Evolutionary conservation across 2,888 invertebrate genomes (phyloP).

Genomic region (Erannis defoliaria): DNA sequence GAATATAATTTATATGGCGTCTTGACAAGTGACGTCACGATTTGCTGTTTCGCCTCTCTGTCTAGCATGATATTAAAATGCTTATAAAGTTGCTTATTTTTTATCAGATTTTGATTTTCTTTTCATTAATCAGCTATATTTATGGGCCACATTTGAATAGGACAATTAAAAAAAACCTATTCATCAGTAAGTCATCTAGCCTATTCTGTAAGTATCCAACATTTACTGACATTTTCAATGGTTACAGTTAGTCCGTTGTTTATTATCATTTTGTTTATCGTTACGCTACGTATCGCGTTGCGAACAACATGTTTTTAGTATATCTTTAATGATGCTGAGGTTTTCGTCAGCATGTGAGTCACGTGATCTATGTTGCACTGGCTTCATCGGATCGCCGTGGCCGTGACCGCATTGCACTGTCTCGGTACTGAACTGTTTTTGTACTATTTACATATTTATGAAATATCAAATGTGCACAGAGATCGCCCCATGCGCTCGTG

Average conservation of each 20-base stretch:
- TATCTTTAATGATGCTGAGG: conserved; percentile 84
- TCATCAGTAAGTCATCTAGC: too few species aligned
- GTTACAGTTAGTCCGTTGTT: conserved; percentile 75
- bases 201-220: conserved; percentile 81
- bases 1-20: too few species aligned
- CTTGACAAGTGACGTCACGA: too few species aligned
- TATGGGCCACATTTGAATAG: too few species aligned
- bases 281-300: conserved; percentile 85
- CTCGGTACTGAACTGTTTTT: conserved; percentile 82
- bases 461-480: conserved; percentile 15
- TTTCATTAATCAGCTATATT: too few species aligned
- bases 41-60: too few species aligned
- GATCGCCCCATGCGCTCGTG: conserved; percentile 19
- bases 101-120: too few species aligned
- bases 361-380: conserved; percentile 83
- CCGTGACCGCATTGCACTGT: too few species aligned
- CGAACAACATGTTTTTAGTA: conserved; percentile 86
- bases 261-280: conserved; percentile 74
- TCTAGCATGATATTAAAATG: too few species aligned
- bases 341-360: conserved; percentile 88
- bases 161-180: too few species aligned
- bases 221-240: conserved; percentile 68
- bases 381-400: conserved; percentile 81
- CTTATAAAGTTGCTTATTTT: too few species aligned
- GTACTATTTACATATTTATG: conserved; percentile 32